Evolutionary conservation across 2,888 invertebrate genomes (phyloP).

Genomic region (Cybosia mesomella): DNA sequence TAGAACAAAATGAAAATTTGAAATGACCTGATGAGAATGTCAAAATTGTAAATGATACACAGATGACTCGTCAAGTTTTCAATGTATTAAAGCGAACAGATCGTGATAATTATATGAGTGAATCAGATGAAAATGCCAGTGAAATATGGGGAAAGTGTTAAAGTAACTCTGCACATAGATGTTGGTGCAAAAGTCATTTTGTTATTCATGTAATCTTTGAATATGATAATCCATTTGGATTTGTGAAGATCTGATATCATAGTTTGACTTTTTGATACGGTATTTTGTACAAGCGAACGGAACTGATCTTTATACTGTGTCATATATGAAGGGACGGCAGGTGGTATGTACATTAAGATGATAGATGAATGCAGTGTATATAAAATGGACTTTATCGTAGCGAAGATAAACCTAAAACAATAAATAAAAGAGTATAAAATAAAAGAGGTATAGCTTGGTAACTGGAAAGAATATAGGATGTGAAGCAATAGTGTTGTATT

Average conservation of each 20-base stretch:
- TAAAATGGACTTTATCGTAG: slow-evolving; percentile 74
- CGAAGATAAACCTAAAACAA: slow-evolving; percentile 86
- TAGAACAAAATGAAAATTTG: slow-evolving; percentile 73
- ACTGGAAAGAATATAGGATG: slow-evolving; percentile 41
- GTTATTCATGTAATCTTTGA: slow-evolving; percentile 79
- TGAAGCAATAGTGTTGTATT: slow-evolving; percentile 43
- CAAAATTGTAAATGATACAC: slow-evolving; percentile 50
- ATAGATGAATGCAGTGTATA: slow-evolving; percentile 69
- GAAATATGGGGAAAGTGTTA: slow-evolving; percentile 78
- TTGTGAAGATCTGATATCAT: slow-evolving; percentile 61
- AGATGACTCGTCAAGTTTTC: slow-evolving; percentile 26
- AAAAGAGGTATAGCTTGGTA: slow-evolving; percentile 36
- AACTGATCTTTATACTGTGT: slow-evolving; percentile 68
- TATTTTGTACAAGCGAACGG: slow-evolving; percentile 57
- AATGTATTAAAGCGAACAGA: neutral
- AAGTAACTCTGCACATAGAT: slow-evolving; percentile 79
- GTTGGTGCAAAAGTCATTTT: slow-evolving; percentile 82
- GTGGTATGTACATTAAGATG: slow-evolving; percentile 67
- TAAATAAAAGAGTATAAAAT: slow-evolving; percentile 58
- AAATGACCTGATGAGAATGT: slow-evolving; percentile 42
- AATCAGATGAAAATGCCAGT: slow-evolving; percentile 75
- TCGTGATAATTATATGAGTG: slow-evolving; percentile 15
- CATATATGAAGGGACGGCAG: slow-evolving; percentile 63
- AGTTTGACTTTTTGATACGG: slow-evolving; percentile 59
- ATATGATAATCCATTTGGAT: slow-evolving; percentile 73